Percentiles rank a stretch among this genome's conserved stretches.
Conservation (phyloP, 2,888 invertebrate species). For the Acleris sparsana region DNA sequence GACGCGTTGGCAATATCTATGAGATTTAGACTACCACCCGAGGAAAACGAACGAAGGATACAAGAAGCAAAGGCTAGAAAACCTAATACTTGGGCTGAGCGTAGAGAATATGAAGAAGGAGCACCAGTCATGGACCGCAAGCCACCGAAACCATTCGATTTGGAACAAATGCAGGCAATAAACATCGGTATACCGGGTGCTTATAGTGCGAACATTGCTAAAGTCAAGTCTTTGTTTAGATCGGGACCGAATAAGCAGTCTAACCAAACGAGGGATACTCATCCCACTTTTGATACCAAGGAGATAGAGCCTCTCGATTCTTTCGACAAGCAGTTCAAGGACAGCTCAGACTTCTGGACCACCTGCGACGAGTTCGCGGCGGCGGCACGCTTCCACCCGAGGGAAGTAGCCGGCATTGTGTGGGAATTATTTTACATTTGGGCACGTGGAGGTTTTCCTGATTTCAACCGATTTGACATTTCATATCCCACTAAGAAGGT, state of each 20-base stretch:
- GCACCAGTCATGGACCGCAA: not conserved
- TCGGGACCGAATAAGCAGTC: not conserved
- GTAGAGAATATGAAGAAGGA: not conserved
- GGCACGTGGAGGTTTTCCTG: slow-evolving; percentile 41
- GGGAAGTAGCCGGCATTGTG: slow-evolving; percentile 56
- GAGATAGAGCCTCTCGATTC: slow-evolving; percentile 1
- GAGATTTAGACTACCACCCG: slow-evolving; percentile 33
- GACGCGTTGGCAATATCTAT: slow-evolving; percentile 47
- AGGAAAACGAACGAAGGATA: slow-evolving; percentile 38
- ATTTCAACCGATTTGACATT: slow-evolving; percentile 52
- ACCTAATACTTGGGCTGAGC: not conserved
- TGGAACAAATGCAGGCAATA: slow-evolving; percentile 43
- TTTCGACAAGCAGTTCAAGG: slow-evolving; percentile 6
- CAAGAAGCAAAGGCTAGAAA: slow-evolving; percentile 21
- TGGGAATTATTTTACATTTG: slow-evolving; percentile 70
- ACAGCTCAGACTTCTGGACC: slow-evolving; percentile 50
- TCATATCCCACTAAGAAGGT: slow-evolving; percentile 60
- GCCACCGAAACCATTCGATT: slow-evolving; percentile 41
- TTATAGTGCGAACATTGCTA: slow-evolving; percentile 13
- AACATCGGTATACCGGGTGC: slow-evolving; percentile 40
- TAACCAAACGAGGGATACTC: too few relatives aligned
- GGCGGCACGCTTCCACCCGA: slow-evolving; percentile 55
- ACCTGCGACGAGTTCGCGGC: slow-evolving; percentile 62
- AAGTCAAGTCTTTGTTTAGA: slow-evolving; percentile 10
- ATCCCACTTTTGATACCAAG: too few relatives aligned